A percentile compares a stretch with the other conserved stretches of the same genome.
phyloP scores from a whole-genome alignment of 2,797 vertebrate species.

The Chelon labrosus region DNA sequence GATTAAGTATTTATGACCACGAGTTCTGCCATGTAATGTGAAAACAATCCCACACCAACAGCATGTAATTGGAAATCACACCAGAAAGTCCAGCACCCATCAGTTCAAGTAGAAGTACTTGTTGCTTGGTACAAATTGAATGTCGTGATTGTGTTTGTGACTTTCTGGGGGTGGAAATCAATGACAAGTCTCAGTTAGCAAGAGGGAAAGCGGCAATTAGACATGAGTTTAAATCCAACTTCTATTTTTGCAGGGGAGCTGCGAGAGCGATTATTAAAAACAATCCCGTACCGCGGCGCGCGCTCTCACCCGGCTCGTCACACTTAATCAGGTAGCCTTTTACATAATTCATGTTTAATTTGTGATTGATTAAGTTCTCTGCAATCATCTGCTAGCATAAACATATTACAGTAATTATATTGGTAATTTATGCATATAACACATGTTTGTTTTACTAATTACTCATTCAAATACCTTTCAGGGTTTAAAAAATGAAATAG shows the following conservation, averaged over 20 bases:
- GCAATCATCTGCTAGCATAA: constrained; percentile 20
- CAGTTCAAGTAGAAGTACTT: constrained; percentile 30
- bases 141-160: constrained; percentile 46
- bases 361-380: constrained; percentile 38
- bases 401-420: constrained; percentile 39
- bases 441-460: constrained; percentile 32
- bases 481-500: neutral
- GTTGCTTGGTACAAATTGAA: constrained; percentile 48
- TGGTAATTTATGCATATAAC: constrained; percentile 46
- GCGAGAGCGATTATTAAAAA: constrained; percentile 38
- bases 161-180: constrained; percentile 34
- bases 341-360: constrained; percentile 51
- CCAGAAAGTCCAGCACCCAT: constrained; percentile 31
- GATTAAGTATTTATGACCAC: constrained; percentile 41
- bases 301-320: constrained; percentile 10
- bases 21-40: constrained; percentile 27
- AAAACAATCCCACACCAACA: constrained; percentile 54
- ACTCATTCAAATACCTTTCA: constrained; percentile 28
- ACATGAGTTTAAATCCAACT: neutral
- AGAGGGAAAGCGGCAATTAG: constrained; percentile 28
- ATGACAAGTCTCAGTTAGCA: constrained; percentile 21
- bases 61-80: constrained; percentile 61
- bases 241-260: constrained; percentile 18
- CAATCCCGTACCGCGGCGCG: neutral
- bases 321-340: constrained; percentile 30